Evolutionary conservation across 2,888 invertebrate genomes (phyloP), one percentile per base, ranked within the genome.

Genomic region (Antheraea assamensis): DNA sequence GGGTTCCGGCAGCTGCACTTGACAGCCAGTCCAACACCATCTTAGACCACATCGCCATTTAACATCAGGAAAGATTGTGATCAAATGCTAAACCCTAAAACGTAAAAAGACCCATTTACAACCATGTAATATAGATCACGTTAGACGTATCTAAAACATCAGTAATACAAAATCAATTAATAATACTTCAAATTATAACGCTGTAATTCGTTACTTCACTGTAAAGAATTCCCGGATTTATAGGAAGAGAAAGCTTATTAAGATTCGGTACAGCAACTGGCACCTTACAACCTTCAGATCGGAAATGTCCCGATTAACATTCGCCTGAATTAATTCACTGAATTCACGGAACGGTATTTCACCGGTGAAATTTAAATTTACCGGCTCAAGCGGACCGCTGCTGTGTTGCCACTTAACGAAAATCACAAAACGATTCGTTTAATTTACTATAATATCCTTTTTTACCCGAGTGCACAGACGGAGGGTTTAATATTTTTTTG

Each of bases 251-350:
- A 24, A 61, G 58, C 52, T 52, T 70, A 55, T 78, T 77, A 76
- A 77, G 76, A 79, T 79, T 81, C 78, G 71, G 71, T 76, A 78
- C 74, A 75, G 77, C 82, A 81, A 81, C 81, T 80, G 82, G 75
- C 79, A 80, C 81, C 76, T 78, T 52, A 72, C 66, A 79, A 78
- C 78, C 80, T 80, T 80, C 77, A 79, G 79, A 84, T 84, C 83
- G 83, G 80, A 81, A 85, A 85, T 86, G 83, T 83, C 81, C 84
- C 80, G 85, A 86, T 87, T 87, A 86, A 84, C 85, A 85, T 84
- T 83, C 83, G 83, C 84, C 82, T 80, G 83, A 87, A 87, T 87
- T 88, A 87, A 87, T 87, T 87, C 87, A 83, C 82, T 83, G 76
- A 77, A 78, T 80, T 76, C 79, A 77, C 78, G 79, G 76, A 75